A percentile compares a stretch with the other conserved stretches of the same genome.
phyloP scores from a whole-genome alignment of 92 coral and sea anemone species.

The Palythoa grandis region DNA sequence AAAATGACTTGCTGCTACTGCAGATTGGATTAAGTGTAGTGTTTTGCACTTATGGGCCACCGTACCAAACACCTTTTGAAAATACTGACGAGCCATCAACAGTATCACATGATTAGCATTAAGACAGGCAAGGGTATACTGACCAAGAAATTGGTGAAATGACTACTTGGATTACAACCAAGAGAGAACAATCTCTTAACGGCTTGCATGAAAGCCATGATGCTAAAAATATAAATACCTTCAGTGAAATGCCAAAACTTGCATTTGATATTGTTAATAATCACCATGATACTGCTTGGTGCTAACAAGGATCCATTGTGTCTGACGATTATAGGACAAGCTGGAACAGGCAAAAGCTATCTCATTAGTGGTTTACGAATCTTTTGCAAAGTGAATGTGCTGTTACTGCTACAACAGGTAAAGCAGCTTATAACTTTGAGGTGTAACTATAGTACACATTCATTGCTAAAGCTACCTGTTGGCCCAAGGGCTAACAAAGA shows the following conservation, averaged over 20 bases:
- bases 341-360: constrained; percentile 60
- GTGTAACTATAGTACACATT: constrained; percentile 57
- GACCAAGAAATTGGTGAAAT: constrained; percentile 60
- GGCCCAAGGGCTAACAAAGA: constrained; percentile 52
- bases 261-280: constrained; percentile 49
- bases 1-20: too few species aligned
- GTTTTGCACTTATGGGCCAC: too few species aligned
- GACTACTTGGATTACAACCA: constrained; percentile 55
- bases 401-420: constrained; percentile 53
- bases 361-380: constrained; percentile 51
- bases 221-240: constrained; percentile 46
- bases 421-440: constrained; percentile 53
- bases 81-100: constrained; percentile 24
- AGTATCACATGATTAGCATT: constrained; percentile 45
- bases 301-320: constrained; percentile 47
- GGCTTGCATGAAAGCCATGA: constrained; percentile 12
- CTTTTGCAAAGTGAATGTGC: constrained; percentile 54
- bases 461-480: constrained; percentile 54
- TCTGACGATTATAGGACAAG: constrained; percentile 46
- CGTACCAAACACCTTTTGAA: constrained; percentile 56
- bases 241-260: constrained; percentile 54
- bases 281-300: constrained; percentile 44
- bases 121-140: constrained; percentile 40
- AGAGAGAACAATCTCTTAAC: constrained; percentile 37
- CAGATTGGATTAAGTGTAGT: too few species aligned